Evolutionary conservation across 2,888 invertebrate genomes (phyloP).

Genomic region (Agonopterix heracliana): DNA sequence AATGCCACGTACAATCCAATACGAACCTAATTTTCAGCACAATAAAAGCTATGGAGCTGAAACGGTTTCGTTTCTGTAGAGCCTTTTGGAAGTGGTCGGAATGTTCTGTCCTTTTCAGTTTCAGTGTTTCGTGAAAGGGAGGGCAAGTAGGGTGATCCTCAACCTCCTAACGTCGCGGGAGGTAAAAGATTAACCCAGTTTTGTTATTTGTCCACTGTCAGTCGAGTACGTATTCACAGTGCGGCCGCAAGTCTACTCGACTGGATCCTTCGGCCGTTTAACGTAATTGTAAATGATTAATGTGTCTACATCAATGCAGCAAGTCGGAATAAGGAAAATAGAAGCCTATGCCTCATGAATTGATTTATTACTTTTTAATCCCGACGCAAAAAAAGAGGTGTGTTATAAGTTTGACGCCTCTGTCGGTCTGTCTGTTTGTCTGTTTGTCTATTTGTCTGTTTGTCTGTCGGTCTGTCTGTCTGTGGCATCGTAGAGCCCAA

Average conservation of each 20-base stretch:
- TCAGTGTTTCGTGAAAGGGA: slow-evolving; percentile 48
- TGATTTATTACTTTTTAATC: slow-evolving; percentile 63
- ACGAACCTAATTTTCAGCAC: slow-evolving; percentile 27
- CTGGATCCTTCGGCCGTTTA: slow-evolving; percentile 59
- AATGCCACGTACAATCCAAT: slow-evolving; percentile 35
- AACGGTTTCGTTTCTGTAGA: slow-evolving; percentile 24
- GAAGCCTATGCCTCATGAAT: slow-evolving; percentile 37
- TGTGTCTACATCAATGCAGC: slow-evolving; percentile 58
- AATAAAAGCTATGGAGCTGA: slow-evolving; percentile 27
- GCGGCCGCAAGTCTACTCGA: slow-evolving; percentile 59
- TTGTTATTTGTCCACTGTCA: slow-evolving; percentile 77
- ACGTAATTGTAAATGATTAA: slow-evolving; percentile 75
- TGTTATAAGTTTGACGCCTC: too few relatives aligned
- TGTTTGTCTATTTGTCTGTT: too few relatives aligned
- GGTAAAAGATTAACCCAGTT: slow-evolving; percentile 76
- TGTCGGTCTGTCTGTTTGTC: too few relatives aligned
- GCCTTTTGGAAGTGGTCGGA: slow-evolving; percentile 36
- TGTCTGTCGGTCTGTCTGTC: too few relatives aligned
- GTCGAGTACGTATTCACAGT: slow-evolving; percentile 74
- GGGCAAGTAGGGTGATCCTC: slow-evolving; percentile 53
- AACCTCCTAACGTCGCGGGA: slow-evolving; percentile 59
- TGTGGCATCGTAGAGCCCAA: too few relatives aligned
- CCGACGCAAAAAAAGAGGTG: too few relatives aligned
- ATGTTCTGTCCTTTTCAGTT: slow-evolving; percentile 54
- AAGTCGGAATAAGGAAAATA: slow-evolving; percentile 55